These are phyloP conservation scores for Boloria euphrosyne DNA, from an alignment of 2,888 invertebrate genomes.

Conservation along the genomic window DNA sequence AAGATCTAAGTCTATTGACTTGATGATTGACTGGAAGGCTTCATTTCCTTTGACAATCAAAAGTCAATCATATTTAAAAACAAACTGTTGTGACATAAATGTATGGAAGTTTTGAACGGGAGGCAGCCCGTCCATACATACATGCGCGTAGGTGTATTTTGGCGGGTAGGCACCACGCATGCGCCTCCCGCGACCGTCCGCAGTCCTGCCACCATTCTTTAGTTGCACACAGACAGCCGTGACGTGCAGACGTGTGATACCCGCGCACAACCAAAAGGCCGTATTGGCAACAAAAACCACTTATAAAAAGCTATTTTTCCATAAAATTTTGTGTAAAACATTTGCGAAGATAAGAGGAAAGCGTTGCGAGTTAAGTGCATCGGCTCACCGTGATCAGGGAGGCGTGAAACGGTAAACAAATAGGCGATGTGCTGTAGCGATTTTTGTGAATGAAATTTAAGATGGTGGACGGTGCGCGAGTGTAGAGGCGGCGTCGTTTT, in stretches of 20 bases:
- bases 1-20: background rate
- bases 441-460: slow-evolving; percentile 82
- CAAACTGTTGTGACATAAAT: slow-evolving; percentile 48
- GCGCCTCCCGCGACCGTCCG: slow-evolving; percentile 71
- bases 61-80: slow-evolving; percentile 34
- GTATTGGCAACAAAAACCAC: slow-evolving; percentile 66
- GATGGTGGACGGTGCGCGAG: slow-evolving; percentile 74
- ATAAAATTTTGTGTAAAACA: slow-evolving; percentile 52
- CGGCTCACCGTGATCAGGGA: slow-evolving; percentile 50
- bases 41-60: too few relatives aligned
- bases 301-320: slow-evolving; percentile 49
- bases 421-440: slow-evolving; percentile 65
- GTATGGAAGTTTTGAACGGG: slow-evolving; percentile 67
- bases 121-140: slow-evolving; percentile 67
- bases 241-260: slow-evolving; percentile 50
- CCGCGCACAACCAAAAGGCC: slow-evolving; percentile 52
- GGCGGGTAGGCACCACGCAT: slow-evolving; percentile 73
- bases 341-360: slow-evolving; percentile 32
- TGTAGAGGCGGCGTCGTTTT: slow-evolving; percentile 56
- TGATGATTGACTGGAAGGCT: too few relatives aligned
- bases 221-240: slow-evolving; percentile 69
- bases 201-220: slow-evolving; percentile 80
- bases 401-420: slow-evolving; percentile 76
- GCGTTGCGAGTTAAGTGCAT: slow-evolving; percentile 43
- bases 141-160: slow-evolving; percentile 80